These are phyloP conservation scores for Drosophila melanogaster DNA, from an alignment of 1,140 invertebrate species.

Conservation along the genomic window DNA sequence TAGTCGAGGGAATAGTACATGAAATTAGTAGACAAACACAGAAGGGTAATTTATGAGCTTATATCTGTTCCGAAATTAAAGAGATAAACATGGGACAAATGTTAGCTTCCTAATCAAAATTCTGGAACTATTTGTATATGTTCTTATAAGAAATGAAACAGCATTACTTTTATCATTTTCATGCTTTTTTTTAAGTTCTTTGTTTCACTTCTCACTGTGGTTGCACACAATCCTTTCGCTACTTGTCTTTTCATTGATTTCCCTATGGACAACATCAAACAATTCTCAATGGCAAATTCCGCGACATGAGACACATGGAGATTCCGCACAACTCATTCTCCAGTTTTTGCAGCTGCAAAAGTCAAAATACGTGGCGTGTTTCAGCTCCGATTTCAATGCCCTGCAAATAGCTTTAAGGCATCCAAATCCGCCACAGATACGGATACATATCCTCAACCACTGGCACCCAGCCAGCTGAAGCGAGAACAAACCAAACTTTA, in stretches of 20 bases:
- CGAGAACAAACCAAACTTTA: constrained; percentile 63
- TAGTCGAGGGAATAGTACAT: constrained; percentile 15
- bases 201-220: too few species aligned
- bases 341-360: constrained; percentile 57
- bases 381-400: constrained; percentile 61
- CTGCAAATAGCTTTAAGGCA: constrained; percentile 75
- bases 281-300: constrained; percentile 29
- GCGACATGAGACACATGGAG: constrained; percentile 12
- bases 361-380: constrained; percentile 69
- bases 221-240: too few species aligned
- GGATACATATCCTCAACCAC: neutral
- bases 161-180: too few species aligned
- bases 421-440: constrained; percentile 60
- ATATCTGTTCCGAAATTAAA: constrained; percentile 1
- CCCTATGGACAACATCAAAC: constrained; percentile 3
- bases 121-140: neutral
- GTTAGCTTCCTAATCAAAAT: neutral
- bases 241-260: neutral
- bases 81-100: neutral
- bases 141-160: too few species aligned
- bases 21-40: constrained; percentile 28
- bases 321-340: constrained; percentile 13
- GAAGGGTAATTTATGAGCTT: constrained; percentile 11
- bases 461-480: neutral
- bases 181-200: too few species aligned